Evolutionary conservation across 2,113 vertebrate genomes (phyloP).

Genomic region (Mohoua ochrocephala): DNA sequence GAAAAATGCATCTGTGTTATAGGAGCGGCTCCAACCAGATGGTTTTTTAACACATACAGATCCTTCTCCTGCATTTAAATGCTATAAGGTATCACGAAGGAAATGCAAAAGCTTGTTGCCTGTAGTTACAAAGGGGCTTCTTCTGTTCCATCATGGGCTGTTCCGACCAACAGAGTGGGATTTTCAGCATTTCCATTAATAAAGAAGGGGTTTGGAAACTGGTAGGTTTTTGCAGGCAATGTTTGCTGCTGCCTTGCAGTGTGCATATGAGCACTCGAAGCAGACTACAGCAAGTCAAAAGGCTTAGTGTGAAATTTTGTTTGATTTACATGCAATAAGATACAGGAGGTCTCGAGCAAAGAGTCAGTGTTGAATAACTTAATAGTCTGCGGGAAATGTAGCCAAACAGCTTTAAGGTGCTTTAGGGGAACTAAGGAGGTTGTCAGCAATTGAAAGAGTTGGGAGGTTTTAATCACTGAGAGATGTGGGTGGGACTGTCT

Average conservation of each 20-base stretch:
- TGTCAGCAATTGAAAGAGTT: neutral
- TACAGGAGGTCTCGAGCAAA: neutral
- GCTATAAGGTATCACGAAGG: neutral
- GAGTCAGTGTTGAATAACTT: neutral
- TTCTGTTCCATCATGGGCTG: neutral
- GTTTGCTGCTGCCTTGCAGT: neutral
- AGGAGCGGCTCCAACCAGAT: neutral
- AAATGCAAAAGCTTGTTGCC: neutral
- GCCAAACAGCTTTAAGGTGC: neutral
- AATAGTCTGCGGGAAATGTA: neutral
- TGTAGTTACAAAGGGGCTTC: neutral
- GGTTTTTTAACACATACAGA: neutral
- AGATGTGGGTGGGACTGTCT: slow-evolving; percentile 23
- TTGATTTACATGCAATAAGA: neutral
- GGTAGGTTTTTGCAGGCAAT: neutral
- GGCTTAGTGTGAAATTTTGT: neutral
- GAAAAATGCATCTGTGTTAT: neutral
- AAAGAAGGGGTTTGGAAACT: neutral
- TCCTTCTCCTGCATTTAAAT: neutral
- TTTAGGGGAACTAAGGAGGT: neutral
- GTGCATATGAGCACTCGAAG: neutral
- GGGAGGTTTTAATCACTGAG: neutral
- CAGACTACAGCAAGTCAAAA: neutral
- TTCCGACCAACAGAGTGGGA: neutral
- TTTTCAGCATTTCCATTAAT: neutral